These are phyloP conservation scores for Huso huso DNA, from an alignment of 2,797 vertebrate species.

Conservation along the genomic window DNA sequence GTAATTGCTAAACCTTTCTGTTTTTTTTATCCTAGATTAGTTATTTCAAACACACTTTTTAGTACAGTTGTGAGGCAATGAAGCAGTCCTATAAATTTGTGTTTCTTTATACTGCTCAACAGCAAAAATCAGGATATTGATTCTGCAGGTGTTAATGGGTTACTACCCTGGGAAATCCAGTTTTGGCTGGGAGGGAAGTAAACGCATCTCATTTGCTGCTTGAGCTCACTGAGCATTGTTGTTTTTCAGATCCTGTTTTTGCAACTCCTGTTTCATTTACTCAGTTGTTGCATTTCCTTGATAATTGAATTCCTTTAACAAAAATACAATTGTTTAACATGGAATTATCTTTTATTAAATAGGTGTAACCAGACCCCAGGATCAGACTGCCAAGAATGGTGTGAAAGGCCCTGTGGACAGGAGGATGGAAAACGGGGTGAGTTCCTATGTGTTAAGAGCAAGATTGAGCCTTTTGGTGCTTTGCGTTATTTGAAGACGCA, in stretches of 20 bases:
- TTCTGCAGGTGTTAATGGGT: no score
- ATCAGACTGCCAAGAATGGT: constrained; percentile 73
- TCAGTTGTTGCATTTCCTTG: background rate
- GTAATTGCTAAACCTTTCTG: no score
- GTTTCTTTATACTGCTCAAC: no score
- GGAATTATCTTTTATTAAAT: constrained; percentile 31
- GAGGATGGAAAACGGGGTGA: constrained; percentile 86
- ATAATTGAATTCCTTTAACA: no score
- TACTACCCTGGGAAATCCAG: no score
- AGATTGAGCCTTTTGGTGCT: background rate
- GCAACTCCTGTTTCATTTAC: background rate
- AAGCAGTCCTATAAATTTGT: no score
- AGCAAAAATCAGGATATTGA: no score
- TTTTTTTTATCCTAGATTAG: no score
- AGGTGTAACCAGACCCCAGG: constrained; percentile 68
- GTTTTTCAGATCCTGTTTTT: background rate
- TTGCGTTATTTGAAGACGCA: background rate
- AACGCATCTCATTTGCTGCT: background rate
- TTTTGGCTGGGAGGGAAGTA: no score
- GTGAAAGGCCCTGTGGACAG: constrained; percentile 71
- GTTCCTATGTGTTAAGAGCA: constrained; percentile 31
- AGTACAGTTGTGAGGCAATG: no score
- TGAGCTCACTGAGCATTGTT: constrained; percentile 2
- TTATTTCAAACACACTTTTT: no score
- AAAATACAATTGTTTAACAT: no score